These are phyloP conservation scores for Sarcophaga variegata DNA, from an alignment of 2,888 invertebrate genomes.

Conservation along the genomic window DNA sequence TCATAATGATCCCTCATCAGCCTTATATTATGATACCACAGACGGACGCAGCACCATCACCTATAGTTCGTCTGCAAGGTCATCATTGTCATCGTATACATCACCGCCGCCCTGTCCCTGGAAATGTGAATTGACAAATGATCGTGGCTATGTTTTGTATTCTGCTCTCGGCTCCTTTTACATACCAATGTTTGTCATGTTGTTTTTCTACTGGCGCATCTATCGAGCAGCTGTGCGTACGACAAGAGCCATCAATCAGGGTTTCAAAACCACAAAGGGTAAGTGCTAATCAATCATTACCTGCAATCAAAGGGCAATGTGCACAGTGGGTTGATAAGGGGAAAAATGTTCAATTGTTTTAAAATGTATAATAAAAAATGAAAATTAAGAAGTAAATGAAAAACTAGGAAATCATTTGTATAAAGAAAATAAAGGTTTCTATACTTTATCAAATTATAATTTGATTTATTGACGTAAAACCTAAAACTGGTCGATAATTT, in stretches of 20 bases:
- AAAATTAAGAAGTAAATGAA: neutral
- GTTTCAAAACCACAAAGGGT: constrained; percentile 93
- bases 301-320: constrained; percentile 6
- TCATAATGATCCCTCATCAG: constrained; percentile 40
- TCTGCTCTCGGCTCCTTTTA: constrained; percentile 99
- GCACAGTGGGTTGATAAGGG: constrained; percentile 37
- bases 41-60: neutral
- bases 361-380: neutral
- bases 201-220: constrained; percentile 98
- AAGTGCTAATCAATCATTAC: constrained; percentile 71
- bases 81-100: constrained; percentile 17
- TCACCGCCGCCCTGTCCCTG: constrained; percentile 87
- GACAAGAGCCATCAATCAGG: constrained; percentile 95
- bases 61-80: constrained; percentile 11
- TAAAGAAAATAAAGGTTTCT: no score
- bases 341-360: neutral
- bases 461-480: no score
- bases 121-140: constrained; percentile 96
- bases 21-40: constrained; percentile 53
- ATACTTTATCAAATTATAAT: no score
- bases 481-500: no score
- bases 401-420: no score
- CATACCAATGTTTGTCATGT: constrained; percentile 98
- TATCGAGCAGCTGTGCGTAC: constrained; percentile 96
- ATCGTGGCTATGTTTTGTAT: constrained; percentile 97